Conservation (phyloP, 2,888 invertebrate species). For the Rotaria macrura region DNA sequence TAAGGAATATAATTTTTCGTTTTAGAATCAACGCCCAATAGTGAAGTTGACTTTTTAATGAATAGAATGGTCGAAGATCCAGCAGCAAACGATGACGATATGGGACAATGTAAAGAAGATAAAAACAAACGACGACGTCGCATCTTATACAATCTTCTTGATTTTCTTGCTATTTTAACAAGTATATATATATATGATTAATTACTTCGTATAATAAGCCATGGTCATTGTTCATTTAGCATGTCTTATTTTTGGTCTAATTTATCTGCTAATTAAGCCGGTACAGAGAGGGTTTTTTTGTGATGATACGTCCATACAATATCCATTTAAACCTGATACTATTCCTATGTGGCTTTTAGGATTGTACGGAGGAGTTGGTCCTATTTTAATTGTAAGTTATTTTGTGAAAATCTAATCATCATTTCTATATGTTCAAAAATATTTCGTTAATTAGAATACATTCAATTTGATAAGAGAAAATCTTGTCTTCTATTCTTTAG, state of each 20-base stretch:
- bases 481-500: no score
- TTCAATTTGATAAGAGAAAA: no score
- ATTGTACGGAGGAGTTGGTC: slow-evolving; percentile 20
- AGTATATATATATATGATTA: no score
- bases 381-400: slow-evolving; percentile 22
- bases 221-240: no score
- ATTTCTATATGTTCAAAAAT: no score
- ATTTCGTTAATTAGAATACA: no score
- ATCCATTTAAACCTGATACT: slow-evolving; percentile 28
- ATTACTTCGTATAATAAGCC: no score
- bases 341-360: slow-evolving; percentile 27
- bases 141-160: background rate
- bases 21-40: background rate
- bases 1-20: no score
- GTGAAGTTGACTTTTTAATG: background rate
- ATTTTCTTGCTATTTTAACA: background rate
- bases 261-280: background rate
- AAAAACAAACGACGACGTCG: background rate
- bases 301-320: slow-evolving; percentile 27
- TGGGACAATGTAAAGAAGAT: background rate
- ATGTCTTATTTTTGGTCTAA: background rate
- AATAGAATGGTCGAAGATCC: background rate
- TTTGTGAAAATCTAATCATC: background rate
- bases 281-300: slow-evolving; percentile 24
- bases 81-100: background rate